Conservation (phyloP, 2,113 vertebrate species). For the Nibea coibor region DNA sequence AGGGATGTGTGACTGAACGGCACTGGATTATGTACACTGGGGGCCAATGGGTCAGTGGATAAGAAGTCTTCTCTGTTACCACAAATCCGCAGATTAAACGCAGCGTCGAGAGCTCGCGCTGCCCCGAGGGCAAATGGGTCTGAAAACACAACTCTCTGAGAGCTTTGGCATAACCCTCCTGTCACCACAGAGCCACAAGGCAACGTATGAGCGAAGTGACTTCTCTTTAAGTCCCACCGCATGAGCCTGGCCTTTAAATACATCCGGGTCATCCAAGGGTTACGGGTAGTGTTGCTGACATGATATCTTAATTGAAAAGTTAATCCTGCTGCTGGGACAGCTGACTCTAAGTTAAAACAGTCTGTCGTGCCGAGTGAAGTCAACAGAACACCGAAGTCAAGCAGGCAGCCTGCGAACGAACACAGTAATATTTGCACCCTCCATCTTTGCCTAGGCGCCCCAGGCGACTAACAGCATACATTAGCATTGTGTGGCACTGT, state of each 20-base stretch:
- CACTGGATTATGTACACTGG: constrained; percentile 76
- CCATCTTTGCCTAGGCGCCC: constrained; percentile 30
- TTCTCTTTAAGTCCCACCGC: constrained; percentile 73
- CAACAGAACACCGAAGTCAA: constrained; percentile 28
- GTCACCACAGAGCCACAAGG: constrained; percentile 59
- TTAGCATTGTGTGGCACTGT: constrained; percentile 34
- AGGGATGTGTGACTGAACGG: constrained; percentile 68
- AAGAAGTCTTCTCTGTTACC: constrained; percentile 87
- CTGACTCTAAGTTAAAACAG: constrained; percentile 57
- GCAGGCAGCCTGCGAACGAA: constrained; percentile 28
- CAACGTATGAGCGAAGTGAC: constrained; percentile 58
- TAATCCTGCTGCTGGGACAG: constrained; percentile 73
- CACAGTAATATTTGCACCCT: constrained; percentile 43
- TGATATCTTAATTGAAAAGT: constrained; percentile 85
- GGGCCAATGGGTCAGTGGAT: constrained; percentile 81
- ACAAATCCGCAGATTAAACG: constrained; percentile 85
- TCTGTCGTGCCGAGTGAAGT: constrained; percentile 41
- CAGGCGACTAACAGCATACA: constrained; percentile 39
- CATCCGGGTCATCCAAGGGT: constrained; percentile 67
- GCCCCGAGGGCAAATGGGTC: constrained; percentile 74
- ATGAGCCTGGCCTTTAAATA: constrained; percentile 65
- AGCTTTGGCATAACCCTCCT: constrained; percentile 79
- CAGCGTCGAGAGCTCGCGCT: constrained; percentile 71
- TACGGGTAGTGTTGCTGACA: constrained; percentile 69
- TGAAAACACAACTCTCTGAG: constrained; percentile 71